Evolutionary conservation across 2,888 invertebrate genomes (phyloP).

Genomic region (Stenichneumon culpator): DNA sequence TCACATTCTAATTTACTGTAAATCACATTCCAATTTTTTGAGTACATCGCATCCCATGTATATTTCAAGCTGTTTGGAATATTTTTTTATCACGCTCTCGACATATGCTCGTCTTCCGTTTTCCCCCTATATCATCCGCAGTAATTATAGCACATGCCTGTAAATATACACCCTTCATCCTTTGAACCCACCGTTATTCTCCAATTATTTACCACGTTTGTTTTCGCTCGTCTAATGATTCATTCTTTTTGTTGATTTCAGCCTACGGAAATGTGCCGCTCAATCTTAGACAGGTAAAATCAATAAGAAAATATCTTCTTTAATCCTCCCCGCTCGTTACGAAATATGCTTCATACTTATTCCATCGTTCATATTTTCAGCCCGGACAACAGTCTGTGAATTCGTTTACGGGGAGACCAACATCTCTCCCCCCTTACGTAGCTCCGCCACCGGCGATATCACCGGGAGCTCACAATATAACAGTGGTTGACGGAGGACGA

Average conservation of each 20-base stretch:
- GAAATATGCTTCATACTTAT: not conserved
- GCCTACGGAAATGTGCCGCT: slow-evolving; percentile 84
- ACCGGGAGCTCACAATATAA: slow-evolving; percentile 76
- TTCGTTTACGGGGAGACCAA: slow-evolving; percentile 81
- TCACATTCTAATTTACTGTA: no score
- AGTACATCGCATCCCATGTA: slow-evolving; percentile 20
- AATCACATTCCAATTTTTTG: no score
- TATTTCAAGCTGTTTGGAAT: slow-evolving; percentile 24
- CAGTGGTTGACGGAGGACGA: slow-evolving; percentile 80
- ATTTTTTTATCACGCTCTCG: slow-evolving; percentile 5
- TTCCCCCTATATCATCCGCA: slow-evolving; percentile 12
- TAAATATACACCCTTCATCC: slow-evolving; percentile 6
- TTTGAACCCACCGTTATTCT: slow-evolving; percentile 15
- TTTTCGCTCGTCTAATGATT: not conserved
- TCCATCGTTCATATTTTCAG: slow-evolving; percentile 53
- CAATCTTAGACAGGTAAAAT: slow-evolving; percentile 81
- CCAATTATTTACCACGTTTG: not conserved
- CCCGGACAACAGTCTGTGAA: slow-evolving; percentile 77
- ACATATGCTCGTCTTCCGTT: slow-evolving; percentile 37
- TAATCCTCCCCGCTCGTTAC: not conserved
- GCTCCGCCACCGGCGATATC: slow-evolving; percentile 83
- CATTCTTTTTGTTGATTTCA: slow-evolving; percentile 74
- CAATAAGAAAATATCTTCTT: not conserved
- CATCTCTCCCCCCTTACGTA: slow-evolving; percentile 85
- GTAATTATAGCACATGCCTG: slow-evolving; percentile 32